These are phyloP conservation scores for Morpho helenor DNA, from an alignment of 2,888 invertebrate genomes.

Conservation along the genomic window DNA sequence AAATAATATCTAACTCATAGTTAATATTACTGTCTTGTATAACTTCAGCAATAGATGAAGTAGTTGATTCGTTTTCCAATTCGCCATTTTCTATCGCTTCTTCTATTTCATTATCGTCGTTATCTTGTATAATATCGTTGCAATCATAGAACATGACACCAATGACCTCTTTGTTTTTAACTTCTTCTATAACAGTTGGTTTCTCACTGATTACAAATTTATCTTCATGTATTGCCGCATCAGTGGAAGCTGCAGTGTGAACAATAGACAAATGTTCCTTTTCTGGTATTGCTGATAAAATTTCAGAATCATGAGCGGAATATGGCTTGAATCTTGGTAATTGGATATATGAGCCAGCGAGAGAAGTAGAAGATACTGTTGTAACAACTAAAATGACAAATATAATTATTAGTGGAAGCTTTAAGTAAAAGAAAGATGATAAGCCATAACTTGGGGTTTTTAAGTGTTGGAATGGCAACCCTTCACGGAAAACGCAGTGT, in stretches of 20 bases:
- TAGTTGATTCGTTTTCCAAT: conserved; percentile 3
- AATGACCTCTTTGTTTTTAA: conserved; percentile 1
- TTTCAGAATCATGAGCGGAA: conserved; percentile 28
- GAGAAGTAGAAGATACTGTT: conserved; percentile 42
- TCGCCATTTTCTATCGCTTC: conserved; percentile 12
- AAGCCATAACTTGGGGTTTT: too few species aligned
- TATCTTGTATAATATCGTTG: not conserved
- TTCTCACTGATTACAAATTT: conserved; percentile 6
- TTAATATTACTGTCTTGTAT: too few species aligned
- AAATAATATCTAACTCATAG: not conserved
- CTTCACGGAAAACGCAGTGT: too few species aligned
- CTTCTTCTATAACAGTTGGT: not conserved
- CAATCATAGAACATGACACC: conserved; percentile 8
- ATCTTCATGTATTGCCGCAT: not conserved
- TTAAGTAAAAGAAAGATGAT: not conserved
- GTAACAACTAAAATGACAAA: conserved; percentile 28
- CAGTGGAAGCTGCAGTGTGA: not conserved
- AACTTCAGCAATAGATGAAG: conserved; percentile 9
- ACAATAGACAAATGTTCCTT: conserved; percentile 1
- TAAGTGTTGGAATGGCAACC: too few species aligned
- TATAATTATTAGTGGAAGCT: not conserved
- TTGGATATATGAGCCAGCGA: conserved; percentile 40
- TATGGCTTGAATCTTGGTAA: conserved; percentile 41
- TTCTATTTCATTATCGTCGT: conserved; percentile 18
- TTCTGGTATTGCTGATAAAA: conserved; percentile 1